A percentile compares a stretch with the other conserved stretches of the same genome.
phyloP scores from a whole-genome alignment of 2,113 vertebrate genomes.

The Aviceda subcristata region DNA sequence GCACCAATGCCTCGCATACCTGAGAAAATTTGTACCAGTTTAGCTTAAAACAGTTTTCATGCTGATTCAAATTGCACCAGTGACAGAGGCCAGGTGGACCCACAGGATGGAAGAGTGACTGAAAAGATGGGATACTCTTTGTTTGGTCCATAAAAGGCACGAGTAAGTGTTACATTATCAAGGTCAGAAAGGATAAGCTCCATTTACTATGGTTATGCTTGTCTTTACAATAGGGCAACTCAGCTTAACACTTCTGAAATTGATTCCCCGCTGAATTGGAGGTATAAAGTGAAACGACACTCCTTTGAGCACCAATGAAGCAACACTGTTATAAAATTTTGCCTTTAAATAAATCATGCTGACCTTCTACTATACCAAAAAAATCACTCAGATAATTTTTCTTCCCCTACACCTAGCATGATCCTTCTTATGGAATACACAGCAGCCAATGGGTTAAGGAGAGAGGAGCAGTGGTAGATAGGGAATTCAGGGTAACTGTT shows the following conservation, averaged over 20 bases:
- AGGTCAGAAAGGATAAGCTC: background rate
- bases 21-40: background rate
- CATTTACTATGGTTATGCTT: background rate
- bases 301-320: background rate
- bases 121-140: background rate
- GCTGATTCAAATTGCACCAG: background rate
- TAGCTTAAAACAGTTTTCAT: background rate
- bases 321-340: background rate
- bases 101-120: background rate
- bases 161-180: background rate
- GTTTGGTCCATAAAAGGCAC: background rate
- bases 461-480: background rate
- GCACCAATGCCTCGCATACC: background rate
- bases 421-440: accelerated
- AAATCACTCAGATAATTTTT: background rate
- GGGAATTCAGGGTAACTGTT: background rate
- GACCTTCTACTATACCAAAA: background rate
- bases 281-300: background rate
- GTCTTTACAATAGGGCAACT: background rate
- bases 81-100: background rate
- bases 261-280: background rate
- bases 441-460: background rate
- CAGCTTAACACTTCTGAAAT: background rate
- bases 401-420: background rate
- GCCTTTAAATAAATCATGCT: background rate